A percentile compares a stretch with the other conserved stretches of the same genome.
These are phyloP conservation scores for Penaeus japonicus DNA, from an alignment of 1,140 invertebrate species.

Conservation along the genomic window DNA sequence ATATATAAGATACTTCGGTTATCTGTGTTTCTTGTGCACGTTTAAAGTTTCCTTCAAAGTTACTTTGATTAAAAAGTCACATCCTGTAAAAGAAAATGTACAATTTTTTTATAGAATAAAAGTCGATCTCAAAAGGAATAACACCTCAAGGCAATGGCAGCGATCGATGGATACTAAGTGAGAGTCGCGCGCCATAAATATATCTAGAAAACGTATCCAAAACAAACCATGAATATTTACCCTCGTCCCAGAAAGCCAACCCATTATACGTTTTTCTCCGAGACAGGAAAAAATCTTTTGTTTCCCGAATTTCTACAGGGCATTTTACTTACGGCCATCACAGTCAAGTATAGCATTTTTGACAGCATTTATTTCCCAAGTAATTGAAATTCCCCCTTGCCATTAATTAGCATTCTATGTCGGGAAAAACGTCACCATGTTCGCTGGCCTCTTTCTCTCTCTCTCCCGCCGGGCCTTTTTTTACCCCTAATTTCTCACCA, in stretches of 20 bases:
- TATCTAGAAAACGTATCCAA: conserved; percentile 40
- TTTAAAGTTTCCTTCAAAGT: too few species aligned
- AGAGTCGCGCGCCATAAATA: conserved; percentile 16
- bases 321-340: conserved; percentile 57
- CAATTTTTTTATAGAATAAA: too few species aligned
- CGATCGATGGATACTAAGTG: conserved; percentile 6
- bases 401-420: conserved; percentile 58
- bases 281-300: conserved; percentile 45
- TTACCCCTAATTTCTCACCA: conserved; percentile 43
- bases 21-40: too few species aligned
- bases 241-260: conserved; percentile 19
- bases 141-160: too few species aligned
- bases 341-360: conserved; percentile 55
- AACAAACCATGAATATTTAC: conserved; percentile 53
- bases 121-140: too few species aligned
- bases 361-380: conserved; percentile 54
- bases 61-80: too few species aligned
- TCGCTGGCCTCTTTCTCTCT: neutral
- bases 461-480: conserved; percentile 19
- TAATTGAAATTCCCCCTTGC: conserved; percentile 58
- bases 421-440: conserved; percentile 34
- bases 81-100: too few species aligned
- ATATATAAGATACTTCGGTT: too few species aligned
- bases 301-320: conserved; percentile 56
- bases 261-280: conserved; percentile 47